Conservation (phyloP, 2,888 invertebrate genomes). For the Lithosia quadra region DNA sequence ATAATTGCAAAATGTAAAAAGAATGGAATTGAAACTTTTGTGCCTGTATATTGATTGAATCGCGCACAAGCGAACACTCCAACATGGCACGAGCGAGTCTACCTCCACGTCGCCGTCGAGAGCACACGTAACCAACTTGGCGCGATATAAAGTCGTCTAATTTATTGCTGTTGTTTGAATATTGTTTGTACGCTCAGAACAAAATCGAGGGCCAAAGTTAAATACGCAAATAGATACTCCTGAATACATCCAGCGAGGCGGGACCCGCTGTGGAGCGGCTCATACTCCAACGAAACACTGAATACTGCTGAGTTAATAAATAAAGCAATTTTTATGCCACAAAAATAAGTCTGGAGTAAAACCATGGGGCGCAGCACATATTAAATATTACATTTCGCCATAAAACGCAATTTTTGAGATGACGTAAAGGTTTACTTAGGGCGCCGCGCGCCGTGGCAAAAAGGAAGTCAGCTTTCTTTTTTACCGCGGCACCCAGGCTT, state of each 20-base stretch:
- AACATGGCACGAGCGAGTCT: background rate
- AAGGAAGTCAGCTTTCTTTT: too few relatives aligned
- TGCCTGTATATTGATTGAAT: background rate
- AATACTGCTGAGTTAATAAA: too few relatives aligned
- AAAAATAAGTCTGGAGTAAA: background rate
- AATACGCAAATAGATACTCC: background rate
- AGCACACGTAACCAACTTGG: background rate
- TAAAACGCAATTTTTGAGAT: slow-evolving; percentile 2
- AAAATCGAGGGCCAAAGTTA: background rate
- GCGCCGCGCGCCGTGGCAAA: background rate
- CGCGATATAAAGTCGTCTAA: background rate
- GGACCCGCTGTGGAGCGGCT: too few relatives aligned
- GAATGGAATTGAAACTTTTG: background rate
- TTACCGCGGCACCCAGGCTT: background rate
- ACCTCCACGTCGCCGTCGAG: background rate
- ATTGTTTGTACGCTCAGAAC: background rate
- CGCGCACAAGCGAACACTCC: background rate
- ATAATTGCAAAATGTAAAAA: background rate
- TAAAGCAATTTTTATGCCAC: too few relatives aligned
- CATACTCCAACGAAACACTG: too few relatives aligned
- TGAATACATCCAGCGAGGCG: background rate
- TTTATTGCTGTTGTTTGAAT: slow-evolving; percentile 5
- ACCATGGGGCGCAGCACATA: background rate
- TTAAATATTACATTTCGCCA: background rate
- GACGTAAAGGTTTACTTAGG: background rate